phyloP scores from a whole-genome alignment of 2,797 vertebrate genomes.

The Megalops cyprinoides region DNA sequence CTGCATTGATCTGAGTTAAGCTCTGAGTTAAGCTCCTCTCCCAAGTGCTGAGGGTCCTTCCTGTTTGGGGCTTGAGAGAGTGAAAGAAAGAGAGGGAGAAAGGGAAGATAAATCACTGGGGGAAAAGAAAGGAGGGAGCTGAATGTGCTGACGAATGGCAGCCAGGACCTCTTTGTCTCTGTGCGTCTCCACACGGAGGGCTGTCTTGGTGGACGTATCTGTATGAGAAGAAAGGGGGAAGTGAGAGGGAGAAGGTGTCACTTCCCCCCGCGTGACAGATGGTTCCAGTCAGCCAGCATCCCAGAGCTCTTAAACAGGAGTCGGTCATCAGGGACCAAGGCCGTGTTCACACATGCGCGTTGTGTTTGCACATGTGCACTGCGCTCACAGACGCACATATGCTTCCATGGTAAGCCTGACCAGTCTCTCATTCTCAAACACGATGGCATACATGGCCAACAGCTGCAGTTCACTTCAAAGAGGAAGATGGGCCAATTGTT shows the following conservation, averaged over 20 bases:
- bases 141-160: slow-evolving; percentile 10
- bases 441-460: too few species aligned
- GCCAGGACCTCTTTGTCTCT: not conserved
- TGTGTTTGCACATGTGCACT: too few species aligned
- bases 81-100: not conserved
- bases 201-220: slow-evolving; percentile 1
- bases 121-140: not conserved
- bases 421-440: too few species aligned
- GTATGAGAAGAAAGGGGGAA: not conserved
- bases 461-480: too few species aligned
- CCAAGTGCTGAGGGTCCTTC: not conserved
- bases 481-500: too few species aligned
- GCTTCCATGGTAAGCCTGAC: too few species aligned
- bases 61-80: slow-evolving; percentile 7
- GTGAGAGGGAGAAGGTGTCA: not conserved
- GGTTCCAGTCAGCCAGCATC: not conserved
- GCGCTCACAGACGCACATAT: too few species aligned
- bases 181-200: not conserved
- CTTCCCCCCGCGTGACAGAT: slow-evolving; percentile 5
- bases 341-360: too few species aligned
- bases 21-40: slow-evolving; percentile 14
- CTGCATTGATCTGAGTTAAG: slow-evolving; percentile 6
- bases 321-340: not conserved
- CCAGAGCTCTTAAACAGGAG: not conserved
- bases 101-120: slow-evolving; percentile 22